A percentile compares a stretch with the other conserved stretches of the same genome.
Evolutionary conservation across 2,888 invertebrate genomes (phyloP).

Genomic region (Habrosyne pyritoides): DNA sequence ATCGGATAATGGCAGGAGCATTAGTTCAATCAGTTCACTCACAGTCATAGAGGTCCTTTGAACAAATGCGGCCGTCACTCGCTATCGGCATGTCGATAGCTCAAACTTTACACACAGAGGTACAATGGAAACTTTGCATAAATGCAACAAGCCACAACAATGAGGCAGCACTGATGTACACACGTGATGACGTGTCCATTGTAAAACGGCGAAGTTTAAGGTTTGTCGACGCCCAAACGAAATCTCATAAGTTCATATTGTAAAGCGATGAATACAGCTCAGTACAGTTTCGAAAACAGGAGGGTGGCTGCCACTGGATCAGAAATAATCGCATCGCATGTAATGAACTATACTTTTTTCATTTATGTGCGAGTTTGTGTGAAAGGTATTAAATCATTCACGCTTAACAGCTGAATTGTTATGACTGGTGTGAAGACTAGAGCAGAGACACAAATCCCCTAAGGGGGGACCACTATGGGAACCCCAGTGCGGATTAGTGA

Average conservation of each 20-base stretch:
- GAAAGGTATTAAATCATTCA: no score
- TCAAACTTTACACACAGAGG: conserved; percentile 71
- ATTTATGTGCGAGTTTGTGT: no score
- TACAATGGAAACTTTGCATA: conserved; percentile 73
- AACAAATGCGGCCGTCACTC: conserved; percentile 60
- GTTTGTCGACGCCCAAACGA: conserved; percentile 40
- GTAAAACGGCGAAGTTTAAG: conserved; percentile 36
- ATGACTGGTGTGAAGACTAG: no score
- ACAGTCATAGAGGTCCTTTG: conserved; percentile 62
- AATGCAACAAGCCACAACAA: conserved; percentile 61
- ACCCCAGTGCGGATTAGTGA: no score
- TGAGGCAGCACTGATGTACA: conserved; percentile 61
- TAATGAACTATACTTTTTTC: no score
- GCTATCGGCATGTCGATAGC: conserved; percentile 72
- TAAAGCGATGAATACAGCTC: no score
- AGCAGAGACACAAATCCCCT: no score
- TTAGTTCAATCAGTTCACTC: conserved; percentile 44
- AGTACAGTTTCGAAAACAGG: no score
- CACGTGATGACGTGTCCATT: conserved; percentile 51
- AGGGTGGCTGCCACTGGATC: no score
- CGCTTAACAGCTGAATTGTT: no score
- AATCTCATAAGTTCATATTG: conserved; percentile 11
- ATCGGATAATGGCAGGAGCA: conserved; percentile 30
- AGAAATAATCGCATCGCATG: no score
- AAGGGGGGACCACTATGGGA: no score